Evolutionary conservation across 2,888 invertebrate genomes (phyloP), one percentile per base, ranked within the genome.

Genomic region (Orthonychiurus folsomi): DNA sequence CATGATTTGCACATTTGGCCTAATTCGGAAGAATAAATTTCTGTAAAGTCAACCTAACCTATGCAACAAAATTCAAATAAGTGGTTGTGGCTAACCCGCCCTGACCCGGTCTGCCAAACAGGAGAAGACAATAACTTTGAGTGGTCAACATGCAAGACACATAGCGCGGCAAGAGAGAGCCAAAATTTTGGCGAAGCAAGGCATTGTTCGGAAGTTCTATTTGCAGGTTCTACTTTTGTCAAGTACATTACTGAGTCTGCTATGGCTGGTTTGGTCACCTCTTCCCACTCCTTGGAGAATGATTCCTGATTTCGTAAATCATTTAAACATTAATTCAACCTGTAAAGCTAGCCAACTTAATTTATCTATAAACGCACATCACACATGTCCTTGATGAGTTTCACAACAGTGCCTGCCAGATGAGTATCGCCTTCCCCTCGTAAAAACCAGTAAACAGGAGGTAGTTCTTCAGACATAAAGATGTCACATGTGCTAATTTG

Each of bases 1-100:
- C 97, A 77, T 99, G 97, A 78, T 99, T 99, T 59, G 85, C 86
- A 79, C 97, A 99, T 68, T 88, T 85, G 5, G 92, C 89, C 75
- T 93, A 82, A 1, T n/a, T 76, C 69, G 66, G 50, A 63, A 67
- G 63, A 59, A 57, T 65, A 59, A 26, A n/a, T n/a, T n/a, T n/a
- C n/a, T n/a, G n/a, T n/a, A n/a, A n/a, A n/a, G n/a, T n/a, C n/a
- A n/a, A n/a, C n/a, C n/a, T n/a, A n/a, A n/a, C n/a, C n/a, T n/a
- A n/a, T n/a, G n/a, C n/a, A n/a, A n/a, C n/a, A n/a, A n/a, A n/a
- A n/a, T n/a, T n/a, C n/a, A n/a, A n/a, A n/a, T n/a, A n/a, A n/a
- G n/a, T n/a, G n/a, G n/a, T n/a, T n/a, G 15, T 21, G 26, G 15
- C 50, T 58, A 66, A 72, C 72, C 59, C 72, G 61, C 53, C 82